These are phyloP conservation scores for Clarias platycephalus DNA, from an alignment of 2,797 vertebrate species.

Conservation along the genomic window DNA sequence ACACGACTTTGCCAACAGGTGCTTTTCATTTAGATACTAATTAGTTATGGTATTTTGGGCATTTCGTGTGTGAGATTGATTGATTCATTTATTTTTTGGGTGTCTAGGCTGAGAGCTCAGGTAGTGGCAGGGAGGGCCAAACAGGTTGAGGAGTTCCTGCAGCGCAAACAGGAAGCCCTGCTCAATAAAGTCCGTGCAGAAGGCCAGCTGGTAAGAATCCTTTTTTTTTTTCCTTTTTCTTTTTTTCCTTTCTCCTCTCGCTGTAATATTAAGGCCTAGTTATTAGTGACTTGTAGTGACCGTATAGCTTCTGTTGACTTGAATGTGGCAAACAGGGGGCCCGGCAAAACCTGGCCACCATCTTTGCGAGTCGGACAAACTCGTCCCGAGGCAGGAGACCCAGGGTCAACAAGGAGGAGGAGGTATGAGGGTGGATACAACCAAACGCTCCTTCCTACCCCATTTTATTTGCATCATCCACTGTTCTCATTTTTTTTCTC, in stretches of 20 bases:
- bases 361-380: constrained; percentile 86
- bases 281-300: constrained; percentile 24
- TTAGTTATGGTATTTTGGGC: background rate
- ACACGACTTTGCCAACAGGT: constrained; percentile 64
- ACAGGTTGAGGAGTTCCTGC: constrained; percentile 95
- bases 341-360: constrained; percentile 87
- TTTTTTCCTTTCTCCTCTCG: background rate
- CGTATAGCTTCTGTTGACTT: constrained; percentile 73
- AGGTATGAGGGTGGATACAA: constrained; percentile 83
- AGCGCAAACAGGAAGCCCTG: constrained; percentile 91
- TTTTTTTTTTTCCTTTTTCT: background rate
- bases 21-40: background rate
- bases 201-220: constrained; percentile 89
- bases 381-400: constrained; percentile 86
- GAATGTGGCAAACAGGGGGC: constrained; percentile 91
- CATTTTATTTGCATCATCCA: constrained; percentile 38
- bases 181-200: constrained; percentile 96
- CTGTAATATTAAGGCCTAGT: background rate
- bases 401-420: constrained; percentile 92
- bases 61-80: too few relatives aligned
- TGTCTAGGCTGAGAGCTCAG: constrained; percentile 79
- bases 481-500: constrained; percentile 32
- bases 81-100: too few relatives aligned
- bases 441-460: constrained; percentile 46
- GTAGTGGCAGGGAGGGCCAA: constrained; percentile 76